Conservation (phyloP, 1,140 invertebrate genomes). For the Matsumurasca onukii region DNA sequence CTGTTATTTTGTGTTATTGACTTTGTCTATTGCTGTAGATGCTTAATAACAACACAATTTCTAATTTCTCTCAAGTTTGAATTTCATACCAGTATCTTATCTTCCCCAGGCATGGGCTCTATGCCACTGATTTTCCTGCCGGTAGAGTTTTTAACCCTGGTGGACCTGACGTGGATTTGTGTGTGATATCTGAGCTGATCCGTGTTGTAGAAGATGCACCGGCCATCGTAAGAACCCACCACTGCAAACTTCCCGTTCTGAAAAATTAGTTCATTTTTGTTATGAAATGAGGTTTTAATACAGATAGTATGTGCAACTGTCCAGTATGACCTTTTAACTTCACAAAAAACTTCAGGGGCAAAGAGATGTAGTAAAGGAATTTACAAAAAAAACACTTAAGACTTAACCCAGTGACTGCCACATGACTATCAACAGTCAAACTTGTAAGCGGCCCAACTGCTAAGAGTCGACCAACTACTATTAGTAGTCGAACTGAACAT, state of each 20-base stretch:
- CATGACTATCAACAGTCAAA: too few species aligned
- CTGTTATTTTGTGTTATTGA: too few species aligned
- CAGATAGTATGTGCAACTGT: neutral
- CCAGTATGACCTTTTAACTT: neutral
- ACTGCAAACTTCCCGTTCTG: conserved; percentile 96
- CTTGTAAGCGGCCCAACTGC: too few species aligned
- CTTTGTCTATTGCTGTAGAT: too few species aligned
- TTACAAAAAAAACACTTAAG: too few species aligned
- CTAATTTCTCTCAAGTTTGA: too few species aligned
- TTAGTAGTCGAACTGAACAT: too few species aligned
- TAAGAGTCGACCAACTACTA: too few species aligned
- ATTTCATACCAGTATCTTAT: conserved; percentile 79
- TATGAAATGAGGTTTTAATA: neutral
- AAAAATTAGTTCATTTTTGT: neutral
- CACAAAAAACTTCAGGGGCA: neutral
- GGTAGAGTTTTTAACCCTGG: conserved; percentile 90
- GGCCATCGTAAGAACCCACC: conserved; percentile 96
- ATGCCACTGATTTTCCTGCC: conserved; percentile 97
- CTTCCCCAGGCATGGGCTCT: conserved; percentile 94
- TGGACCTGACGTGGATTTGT: conserved; percentile 93
- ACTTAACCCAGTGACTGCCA: too few species aligned
- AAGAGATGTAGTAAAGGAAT: neutral
- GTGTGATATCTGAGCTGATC: conserved; percentile 99
- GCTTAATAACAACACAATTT: too few species aligned
- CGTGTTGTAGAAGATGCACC: conserved; percentile 97